Base-by-base conservation (phyloP, 1,140 invertebrate genomes). In the Orchestia grillus region DNA sequence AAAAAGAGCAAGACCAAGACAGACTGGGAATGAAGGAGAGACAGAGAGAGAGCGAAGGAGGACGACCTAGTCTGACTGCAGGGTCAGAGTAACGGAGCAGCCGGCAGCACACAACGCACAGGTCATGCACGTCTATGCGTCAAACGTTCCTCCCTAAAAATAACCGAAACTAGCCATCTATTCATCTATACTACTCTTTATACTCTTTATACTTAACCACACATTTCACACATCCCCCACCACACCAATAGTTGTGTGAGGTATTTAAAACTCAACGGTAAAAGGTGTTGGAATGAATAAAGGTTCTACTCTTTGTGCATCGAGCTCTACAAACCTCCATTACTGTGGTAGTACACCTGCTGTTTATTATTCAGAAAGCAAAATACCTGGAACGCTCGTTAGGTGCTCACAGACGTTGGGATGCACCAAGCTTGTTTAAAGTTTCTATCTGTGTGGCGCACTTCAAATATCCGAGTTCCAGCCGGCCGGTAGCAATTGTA, bases 1-100 rank as follows among this genome's bases (percentile, higher is more conserved):
- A 77, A 77, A 28, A 36, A 77, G 62, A 36, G 62, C 28, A 28
- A 77, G 62, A 77, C 28, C 11, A 8, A 77, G 62, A 77, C 62
- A 36, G 62, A 36, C 62, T 53, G 47, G 6, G 47, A 53, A 87
- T 36, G 88, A 0, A 90, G 88, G 88, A 44, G 43, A 90, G 88
- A 90, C n/a, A n/a, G n/a, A n/a, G n/a, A n/a, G n/a, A n/a, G n/a
- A n/a, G n/a, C n/a, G 36, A 87, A 87, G 6, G 15, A 90, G 88
- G 88, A 44, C 88, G 88, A 44, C 88, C n/a, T 41, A 90, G 88
- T 90, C 88, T 42, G 88, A 44, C 41, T 90, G 43, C 4, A 90
- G 88, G 88, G 88, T 90, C 88, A 90, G n/a, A 44, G 88, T 90
- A 90, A 90, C 88, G 88, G 88, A 42, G 88, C 43, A 44, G 88